Percentiles rank a stretch among this genome's conserved stretches.
Evolutionary conservation across 2,113 vertebrate species (phyloP).

Genomic region (Menura novaehollandiae): DNA sequence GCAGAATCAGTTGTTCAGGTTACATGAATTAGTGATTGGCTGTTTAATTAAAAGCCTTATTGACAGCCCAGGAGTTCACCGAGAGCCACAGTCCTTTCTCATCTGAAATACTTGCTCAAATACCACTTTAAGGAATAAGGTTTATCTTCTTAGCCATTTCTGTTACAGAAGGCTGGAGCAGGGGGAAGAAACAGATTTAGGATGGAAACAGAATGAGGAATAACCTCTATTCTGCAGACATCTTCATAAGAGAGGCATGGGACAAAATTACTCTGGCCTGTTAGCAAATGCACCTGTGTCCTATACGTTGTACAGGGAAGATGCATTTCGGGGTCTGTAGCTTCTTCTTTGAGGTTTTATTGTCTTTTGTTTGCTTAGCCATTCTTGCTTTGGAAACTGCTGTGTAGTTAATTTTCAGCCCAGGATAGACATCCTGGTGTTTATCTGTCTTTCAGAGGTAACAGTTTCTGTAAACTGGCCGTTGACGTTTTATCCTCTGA

Average conservation of each 20-base stretch:
- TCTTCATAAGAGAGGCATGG: background rate
- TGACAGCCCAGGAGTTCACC: background rate
- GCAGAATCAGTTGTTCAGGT: background rate
- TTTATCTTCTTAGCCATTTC: background rate
- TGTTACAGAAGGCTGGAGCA: background rate
- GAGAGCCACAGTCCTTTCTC: background rate
- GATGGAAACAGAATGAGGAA: background rate
- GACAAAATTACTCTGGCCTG: background rate
- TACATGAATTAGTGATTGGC: background rate
- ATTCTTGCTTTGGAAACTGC: background rate
- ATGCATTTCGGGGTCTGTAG: background rate
- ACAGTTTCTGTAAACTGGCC: background rate
- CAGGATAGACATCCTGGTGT: background rate
- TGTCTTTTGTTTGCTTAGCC: background rate
- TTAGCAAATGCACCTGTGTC: background rate
- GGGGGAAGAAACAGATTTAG: background rate
- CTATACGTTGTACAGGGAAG: background rate
- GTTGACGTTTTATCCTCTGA: background rate
- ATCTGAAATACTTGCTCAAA: background rate
- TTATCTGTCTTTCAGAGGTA: background rate
- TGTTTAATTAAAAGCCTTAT: background rate
- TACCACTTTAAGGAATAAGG: background rate
- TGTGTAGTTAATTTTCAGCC: background rate
- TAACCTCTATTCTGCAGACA: background rate
- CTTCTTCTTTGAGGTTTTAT: background rate